Evolutionary conservation across 2,113 vertebrate genomes (phyloP), one percentile per base, ranked within the genome.

Genomic region (Apodemus sylvaticus): DNA sequence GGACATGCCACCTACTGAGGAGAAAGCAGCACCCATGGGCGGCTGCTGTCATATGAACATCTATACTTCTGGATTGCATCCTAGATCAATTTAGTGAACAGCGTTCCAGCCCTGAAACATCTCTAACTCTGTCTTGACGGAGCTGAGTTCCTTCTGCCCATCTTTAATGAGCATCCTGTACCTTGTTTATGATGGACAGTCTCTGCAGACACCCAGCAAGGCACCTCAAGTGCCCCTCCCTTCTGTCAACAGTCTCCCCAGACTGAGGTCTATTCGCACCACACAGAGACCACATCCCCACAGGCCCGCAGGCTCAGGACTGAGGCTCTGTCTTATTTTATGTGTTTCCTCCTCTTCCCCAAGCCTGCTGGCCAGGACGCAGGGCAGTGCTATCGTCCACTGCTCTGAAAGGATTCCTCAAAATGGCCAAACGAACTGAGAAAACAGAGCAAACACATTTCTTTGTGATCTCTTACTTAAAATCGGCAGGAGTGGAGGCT

Each of bases 251-350:
- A 29, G 68, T 17, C 29, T 39, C 83, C 64, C 6, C 2, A 24
- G 10, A 7, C 39, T 10, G 24, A 39, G 26, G 9, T 36, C 74
- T 42, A 48, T 51, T 36, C 55, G 16, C 3, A 1, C 26, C 48
- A 42, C 45, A 2, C 26, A 0, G 7, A 77, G 68, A 17, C 31
- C n/a, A 22, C 34, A 6, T 29, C n/a, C 58, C 34, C 7, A 0
- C 11, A 10, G n/a, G 17, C 5, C 73, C 1, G 5, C 0, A 14
- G 2, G 16, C 5, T 91, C 70, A 22, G 55, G 22, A 14, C 22
- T 31, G 51, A 45, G 60, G 62, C 11, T 77, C 45, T 36, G 31
- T 42, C 51, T 3, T 14, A 31, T 26, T 70, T 14, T 4, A 2
- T 22, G 51, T 22, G 60, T 39, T 39, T 29, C 60, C 55, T 51